Conservation (phyloP, 2,888 invertebrate species). For the Nasonovia ribisnigri region DNA sequence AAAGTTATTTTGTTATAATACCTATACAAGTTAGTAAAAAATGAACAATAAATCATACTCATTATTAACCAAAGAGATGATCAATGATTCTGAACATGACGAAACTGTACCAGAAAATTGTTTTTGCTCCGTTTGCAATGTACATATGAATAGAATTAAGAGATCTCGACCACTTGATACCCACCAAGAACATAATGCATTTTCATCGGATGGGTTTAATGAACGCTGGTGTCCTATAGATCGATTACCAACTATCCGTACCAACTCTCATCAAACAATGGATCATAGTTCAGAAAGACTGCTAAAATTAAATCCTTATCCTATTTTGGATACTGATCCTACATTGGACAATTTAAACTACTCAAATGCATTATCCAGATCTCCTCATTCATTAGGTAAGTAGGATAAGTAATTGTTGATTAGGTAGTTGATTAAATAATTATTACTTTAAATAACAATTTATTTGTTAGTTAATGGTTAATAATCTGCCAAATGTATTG, state of each 20-base stretch:
- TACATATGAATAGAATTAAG: constrained; percentile 56
- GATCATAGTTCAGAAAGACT: constrained; percentile 50
- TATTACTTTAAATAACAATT: background rate
- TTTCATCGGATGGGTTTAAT: constrained; percentile 41
- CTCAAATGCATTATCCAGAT: constrained; percentile 4
- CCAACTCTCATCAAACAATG: constrained; percentile 25
- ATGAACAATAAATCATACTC: constrained; percentile 61
- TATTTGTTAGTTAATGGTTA: background rate
- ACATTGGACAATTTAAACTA: constrained; percentile 31
- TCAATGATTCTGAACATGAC: constrained; percentile 43
- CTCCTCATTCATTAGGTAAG: constrained; percentile 40
- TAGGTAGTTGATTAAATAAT: background rate
- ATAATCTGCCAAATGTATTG: background rate
- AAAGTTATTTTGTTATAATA: constrained; percentile 17
- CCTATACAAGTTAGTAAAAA: constrained; percentile 5
- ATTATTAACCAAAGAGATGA: constrained; percentile 41
- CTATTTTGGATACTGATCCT: constrained; percentile 46
- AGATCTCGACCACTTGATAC: constrained; percentile 58
- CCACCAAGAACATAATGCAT: constrained; percentile 49
- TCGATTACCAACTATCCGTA: constrained; percentile 28
- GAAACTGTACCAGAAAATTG: constrained; percentile 53
- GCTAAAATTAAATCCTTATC: constrained; percentile 51
- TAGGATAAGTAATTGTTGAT: background rate
- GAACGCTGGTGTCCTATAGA: constrained; percentile 46
- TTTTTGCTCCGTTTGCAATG: constrained; percentile 50